These are phyloP conservation scores for Sarcophaga carnaria DNA, from an alignment of 2,888 invertebrate species.

Conservation along the genomic window DNA sequence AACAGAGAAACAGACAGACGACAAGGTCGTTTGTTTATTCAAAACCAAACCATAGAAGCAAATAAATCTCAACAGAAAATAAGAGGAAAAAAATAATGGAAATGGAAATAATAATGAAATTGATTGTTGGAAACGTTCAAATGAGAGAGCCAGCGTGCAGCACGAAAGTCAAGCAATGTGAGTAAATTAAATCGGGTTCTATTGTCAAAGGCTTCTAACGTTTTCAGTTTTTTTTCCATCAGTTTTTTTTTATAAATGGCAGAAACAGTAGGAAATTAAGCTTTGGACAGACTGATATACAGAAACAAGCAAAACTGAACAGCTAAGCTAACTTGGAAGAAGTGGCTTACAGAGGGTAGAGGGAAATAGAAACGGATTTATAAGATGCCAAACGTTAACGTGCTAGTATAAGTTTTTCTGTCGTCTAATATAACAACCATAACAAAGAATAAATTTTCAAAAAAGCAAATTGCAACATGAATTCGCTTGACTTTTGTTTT, in stretches of 20 bases:
- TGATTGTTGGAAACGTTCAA: slow-evolving; percentile 34
- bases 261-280: slow-evolving; percentile 40
- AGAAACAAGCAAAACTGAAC: background rate
- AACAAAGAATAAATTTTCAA: slow-evolving; percentile 29
- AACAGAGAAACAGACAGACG: background rate
- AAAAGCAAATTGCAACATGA: slow-evolving; percentile 50
- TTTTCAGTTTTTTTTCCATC: background rate
- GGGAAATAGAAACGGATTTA: background rate
- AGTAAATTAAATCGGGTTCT: background rate
- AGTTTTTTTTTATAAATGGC: background rate
- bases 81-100: background rate
- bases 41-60: background rate
- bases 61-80: background rate
- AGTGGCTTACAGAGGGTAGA: background rate
- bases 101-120: slow-evolving; percentile 4
- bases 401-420: slow-evolving; percentile 10
- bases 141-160: background rate
- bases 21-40: slow-evolving; percentile 48
- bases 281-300: background rate
- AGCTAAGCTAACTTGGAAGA: background rate
- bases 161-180: background rate
- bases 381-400: background rate
- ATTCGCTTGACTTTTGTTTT: slow-evolving; percentile 3
- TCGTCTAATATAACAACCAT: slow-evolving; percentile 1
- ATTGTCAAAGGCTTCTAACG: background rate